Percentiles rank a stretch among this genome's conserved stretches.
Conservation (phyloP, 2,113 vertebrate genomes). For the Neolamprologus kungweensis region DNA sequence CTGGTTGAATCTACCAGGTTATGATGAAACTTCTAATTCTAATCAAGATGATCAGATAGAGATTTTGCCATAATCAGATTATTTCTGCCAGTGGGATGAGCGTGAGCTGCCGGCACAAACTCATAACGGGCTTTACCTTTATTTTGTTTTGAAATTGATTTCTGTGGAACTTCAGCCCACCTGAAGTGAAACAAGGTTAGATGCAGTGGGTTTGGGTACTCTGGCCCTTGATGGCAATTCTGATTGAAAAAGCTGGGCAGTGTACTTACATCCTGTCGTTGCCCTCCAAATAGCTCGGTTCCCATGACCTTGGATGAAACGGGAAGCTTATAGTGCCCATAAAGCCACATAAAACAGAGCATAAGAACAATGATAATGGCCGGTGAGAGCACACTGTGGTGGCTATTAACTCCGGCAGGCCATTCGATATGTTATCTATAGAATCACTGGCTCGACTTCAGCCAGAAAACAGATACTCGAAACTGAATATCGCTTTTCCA, state of each 20-base stretch:
- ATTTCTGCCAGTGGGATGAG: background rate
- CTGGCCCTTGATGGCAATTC: background rate
- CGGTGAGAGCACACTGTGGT: background rate
- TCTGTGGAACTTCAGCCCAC: background rate
- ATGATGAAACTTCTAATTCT: background rate
- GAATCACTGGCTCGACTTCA: background rate
- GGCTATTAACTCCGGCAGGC: background rate
- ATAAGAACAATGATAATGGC: background rate
- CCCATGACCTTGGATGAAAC: slow-evolving; percentile 31
- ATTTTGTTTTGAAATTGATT: background rate
- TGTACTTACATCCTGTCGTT: background rate
- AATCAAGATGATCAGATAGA: background rate
- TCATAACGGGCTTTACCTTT: background rate
- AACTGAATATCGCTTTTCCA: background rate
- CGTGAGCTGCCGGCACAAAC: background rate
- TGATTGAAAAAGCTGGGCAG: background rate
- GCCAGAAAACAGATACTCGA: background rate
- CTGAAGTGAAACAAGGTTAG: background rate
- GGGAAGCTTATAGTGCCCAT: background rate
- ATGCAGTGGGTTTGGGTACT: background rate
- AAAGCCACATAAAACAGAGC: background rate
- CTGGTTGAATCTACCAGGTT: background rate
- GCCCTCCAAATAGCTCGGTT: background rate
- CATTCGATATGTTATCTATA: slow-evolving; percentile 19
- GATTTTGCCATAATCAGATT: background rate